Evolutionary conservation across 30 jellyfish, hydroid and myxozoan genomes (phyloP), one percentile per base, ranked within the genome.

Genomic region (Aurelia sp.): DNA sequence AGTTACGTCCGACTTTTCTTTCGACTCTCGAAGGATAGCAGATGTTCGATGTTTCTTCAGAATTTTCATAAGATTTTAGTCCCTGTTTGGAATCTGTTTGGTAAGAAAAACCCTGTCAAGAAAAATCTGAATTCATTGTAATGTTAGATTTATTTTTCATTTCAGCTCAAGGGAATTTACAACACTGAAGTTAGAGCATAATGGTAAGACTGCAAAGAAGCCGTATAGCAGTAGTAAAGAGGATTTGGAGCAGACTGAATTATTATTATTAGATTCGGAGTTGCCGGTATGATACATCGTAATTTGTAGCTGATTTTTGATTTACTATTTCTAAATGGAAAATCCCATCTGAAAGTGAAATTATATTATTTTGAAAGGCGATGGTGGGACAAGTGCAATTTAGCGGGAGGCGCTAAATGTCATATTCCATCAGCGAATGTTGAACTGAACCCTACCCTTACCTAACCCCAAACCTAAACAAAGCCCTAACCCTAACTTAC

Each of bases 81-180:
- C 33, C 33, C 33, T 27, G 33, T 27, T 27, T 27, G 2, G 33
- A 27, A 27, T 27, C 33, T 27, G 33, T 1, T 27, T 27, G 33
- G 33, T 27, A 27, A 27, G 33, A 27, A 27, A 27, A 27, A 5
- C 15, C 9, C 55, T 0, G 52, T 41, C 13, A 5, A 41, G 52
- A 5, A 41, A 41, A 41, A 61, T 61, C 71, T n/a, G 27, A 61
- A n/a, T 11, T 22, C 13, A 2, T 13, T 61, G 0, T 7, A 7
- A 67, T 19, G 9, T 31, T 31, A 7, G n/a, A 5, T 70, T 35
- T 70, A 3, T 40, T 44, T 24, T 12, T 0, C 33, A 13, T n/a
- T 48, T 12, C 24, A 76, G 87, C 30, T 76, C 53, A 74, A 27
- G 47, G 74, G 87, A 76, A n/a, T 20, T 67, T 22, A 7, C 87